Percentiles rank a stretch among this genome's conserved stretches.
phyloP scores from a whole-genome alignment of 2,113 vertebrate species.

The Podarcis muralis region DNA sequence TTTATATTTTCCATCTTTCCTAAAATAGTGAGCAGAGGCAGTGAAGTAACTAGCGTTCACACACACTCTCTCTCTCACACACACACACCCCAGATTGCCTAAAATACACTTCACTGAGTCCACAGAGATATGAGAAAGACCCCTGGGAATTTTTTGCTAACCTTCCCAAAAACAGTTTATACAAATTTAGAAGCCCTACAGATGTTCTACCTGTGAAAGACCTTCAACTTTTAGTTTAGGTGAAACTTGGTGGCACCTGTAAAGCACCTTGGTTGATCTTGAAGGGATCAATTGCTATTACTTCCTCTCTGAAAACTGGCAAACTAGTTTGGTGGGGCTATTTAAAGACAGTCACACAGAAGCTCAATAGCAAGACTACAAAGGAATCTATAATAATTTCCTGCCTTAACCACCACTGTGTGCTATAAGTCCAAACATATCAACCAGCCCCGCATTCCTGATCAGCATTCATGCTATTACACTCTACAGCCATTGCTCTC shows the following conservation, averaged over 20 bases:
- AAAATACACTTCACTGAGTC: not conserved
- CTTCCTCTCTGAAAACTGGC: not conserved
- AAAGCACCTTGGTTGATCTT: not conserved
- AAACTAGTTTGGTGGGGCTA: not conserved
- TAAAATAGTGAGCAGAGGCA: too few relatives aligned
- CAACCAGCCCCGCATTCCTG: not conserved
- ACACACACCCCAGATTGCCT: too few relatives aligned
- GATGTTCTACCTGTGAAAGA: not conserved
- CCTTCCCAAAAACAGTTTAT: not conserved
- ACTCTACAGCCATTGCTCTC: not conserved
- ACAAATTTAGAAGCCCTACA: not conserved
- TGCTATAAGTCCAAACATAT: not conserved
- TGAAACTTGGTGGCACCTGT: not conserved
- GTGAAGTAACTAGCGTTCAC: too few relatives aligned
- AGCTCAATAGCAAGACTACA: not conserved
- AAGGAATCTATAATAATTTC: not conserved
- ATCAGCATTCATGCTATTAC: slow-evolving; percentile 13
- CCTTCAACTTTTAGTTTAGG: not conserved
- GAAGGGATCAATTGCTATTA: not conserved
- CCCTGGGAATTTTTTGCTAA: not conserved
- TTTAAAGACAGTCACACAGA: not conserved
- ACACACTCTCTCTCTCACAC: too few relatives aligned
- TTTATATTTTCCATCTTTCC: too few relatives aligned
- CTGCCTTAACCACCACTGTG: not conserved
- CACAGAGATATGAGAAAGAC: not conserved